Percentiles rank a stretch among this genome's conserved stretches.
phyloP scores from a whole-genome alignment of 2,797 vertebrate species.

The Ambastaia sidthimunki region DNA sequence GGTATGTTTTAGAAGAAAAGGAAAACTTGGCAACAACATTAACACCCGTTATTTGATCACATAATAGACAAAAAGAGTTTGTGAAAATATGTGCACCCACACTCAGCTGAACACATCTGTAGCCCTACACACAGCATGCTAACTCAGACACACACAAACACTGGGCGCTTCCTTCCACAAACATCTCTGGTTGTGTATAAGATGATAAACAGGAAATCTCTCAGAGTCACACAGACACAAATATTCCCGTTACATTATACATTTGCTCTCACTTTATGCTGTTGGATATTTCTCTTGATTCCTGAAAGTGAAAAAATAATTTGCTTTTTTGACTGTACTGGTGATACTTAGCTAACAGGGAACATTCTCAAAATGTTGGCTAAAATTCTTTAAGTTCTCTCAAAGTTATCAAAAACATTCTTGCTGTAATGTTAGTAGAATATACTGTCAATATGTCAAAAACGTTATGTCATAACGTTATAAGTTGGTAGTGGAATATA shows the following conservation, averaged over 20 bases:
- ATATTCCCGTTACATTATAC: constrained; percentile 5
- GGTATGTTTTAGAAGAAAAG: too few relatives aligned
- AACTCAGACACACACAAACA: constrained; percentile 15
- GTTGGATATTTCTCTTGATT: neutral
- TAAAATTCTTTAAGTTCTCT: too few relatives aligned
- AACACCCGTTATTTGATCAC: constrained; percentile 3
- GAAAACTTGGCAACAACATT: neutral
- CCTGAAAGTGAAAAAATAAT: constrained; percentile 1
- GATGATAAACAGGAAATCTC: constrained; percentile 43
- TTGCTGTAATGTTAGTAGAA: too few relatives aligned
- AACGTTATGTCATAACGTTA: too few relatives aligned
- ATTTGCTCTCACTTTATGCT: neutral
- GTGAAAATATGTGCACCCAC: constrained; percentile 20
- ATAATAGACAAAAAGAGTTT: neutral
- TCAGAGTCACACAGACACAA: constrained; percentile 4
- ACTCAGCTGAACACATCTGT: constrained; percentile 10
- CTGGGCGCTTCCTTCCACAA: constrained; percentile 29
- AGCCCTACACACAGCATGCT: constrained; percentile 4
- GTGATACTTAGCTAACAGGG: neutral
- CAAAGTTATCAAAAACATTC: too few relatives aligned
- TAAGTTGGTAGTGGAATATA: too few relatives aligned
- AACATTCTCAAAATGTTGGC: too few relatives aligned
- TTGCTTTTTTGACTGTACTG: neutral
- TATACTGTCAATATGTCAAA: too few relatives aligned
- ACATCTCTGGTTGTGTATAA: constrained; percentile 32